Base-by-base conservation (phyloP, 2,797 vertebrate species). In the Rhynchonycteris naso region DNA sequence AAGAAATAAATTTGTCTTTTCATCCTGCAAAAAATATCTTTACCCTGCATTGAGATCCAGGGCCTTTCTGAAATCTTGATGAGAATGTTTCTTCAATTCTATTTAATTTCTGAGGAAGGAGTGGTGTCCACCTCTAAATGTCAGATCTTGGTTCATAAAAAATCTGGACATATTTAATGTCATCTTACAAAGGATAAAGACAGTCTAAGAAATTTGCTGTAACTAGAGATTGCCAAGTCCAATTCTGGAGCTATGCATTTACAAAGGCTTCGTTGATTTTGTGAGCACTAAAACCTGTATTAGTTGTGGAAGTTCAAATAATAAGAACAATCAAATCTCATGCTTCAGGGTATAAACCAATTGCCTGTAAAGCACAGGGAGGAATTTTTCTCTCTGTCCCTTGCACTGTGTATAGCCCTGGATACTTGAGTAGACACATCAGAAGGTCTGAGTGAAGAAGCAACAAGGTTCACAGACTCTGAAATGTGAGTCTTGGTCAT, bases 231-330 rank as follows among this genome's bases (percentile, higher is more conserved):
- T 66, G 52, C 16, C 54, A 84, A 43, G 47, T 84, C 58, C 21
- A 43, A 2, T 84, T 83, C 78, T 84, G 43, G 15, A 79, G 21
- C 28, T 59, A 5, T 2, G 3, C 43, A 33, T 81, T 93, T 80
- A 72, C 9, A 68, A 74, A 84, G 35, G 10, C 18, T 54, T 90
- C 22, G 47, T 12, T 93, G 69, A 75, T 88, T 95, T 56, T 84
- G 81, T 91, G 65, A 93, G 19, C 33, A 33, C 22, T 91, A 69
- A 54, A 59, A 90, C 74, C 69, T 38, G 10, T 63, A 78, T 91
- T 69, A 89, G 54, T 33, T 69, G 90, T 74, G 26, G 35, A 91
- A 90, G 24, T 68, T 93, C 94, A 88, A 54, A 88, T 93, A 93
- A 61, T 65, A 87, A 68, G 13, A 72, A 11, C 54, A 91, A 90